Conservation (phyloP, 2,113 vertebrate species). For the Sylvilagus bachmani region DNA sequence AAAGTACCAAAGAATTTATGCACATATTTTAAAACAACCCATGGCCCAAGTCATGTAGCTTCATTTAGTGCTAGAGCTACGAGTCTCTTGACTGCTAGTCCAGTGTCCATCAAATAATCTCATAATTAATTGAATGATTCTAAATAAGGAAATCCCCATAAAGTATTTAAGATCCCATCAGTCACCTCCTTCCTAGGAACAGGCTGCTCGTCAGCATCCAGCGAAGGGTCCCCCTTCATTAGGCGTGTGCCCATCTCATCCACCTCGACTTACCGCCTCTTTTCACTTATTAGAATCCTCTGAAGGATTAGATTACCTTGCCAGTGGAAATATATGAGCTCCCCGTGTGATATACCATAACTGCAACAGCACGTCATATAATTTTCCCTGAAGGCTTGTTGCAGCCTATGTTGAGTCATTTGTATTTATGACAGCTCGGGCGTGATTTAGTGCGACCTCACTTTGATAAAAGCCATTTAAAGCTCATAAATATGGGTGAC, state of each 20-base stretch:
- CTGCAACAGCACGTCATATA: conserved; percentile 88
- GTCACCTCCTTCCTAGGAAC: conserved; percentile 54
- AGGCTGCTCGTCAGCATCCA: conserved; percentile 54
- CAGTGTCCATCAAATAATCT: conserved; percentile 60
- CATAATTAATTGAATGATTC: conserved; percentile 71
- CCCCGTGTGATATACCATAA: conserved; percentile 88
- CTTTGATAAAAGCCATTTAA: conserved; percentile 91
- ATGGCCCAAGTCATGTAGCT: conserved; percentile 8
- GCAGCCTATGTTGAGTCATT: conserved; percentile 88
- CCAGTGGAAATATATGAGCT: conserved; percentile 88
- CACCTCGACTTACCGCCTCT: conserved; percentile 55
- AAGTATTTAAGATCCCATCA: conserved; percentile 72
- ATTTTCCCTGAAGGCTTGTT: conserved; percentile 89
- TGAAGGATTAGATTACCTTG: conserved; percentile 88
- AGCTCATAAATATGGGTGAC: conserved; percentile 90
- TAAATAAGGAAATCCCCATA: conserved; percentile 76
- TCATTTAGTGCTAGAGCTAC: conserved; percentile 58
- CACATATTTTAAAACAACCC: not conserved
- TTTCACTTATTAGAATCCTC: conserved; percentile 84
- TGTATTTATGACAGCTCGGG: conserved; percentile 89
- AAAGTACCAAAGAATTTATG: not conserved
- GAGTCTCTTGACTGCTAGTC: conserved; percentile 67
- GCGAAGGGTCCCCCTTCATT: conserved; percentile 22
- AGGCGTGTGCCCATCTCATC: not conserved
- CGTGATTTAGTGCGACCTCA: conserved; percentile 89